phyloP scores from a whole-genome alignment of 1,140 invertebrate species.

The Sinonovacula constricta region DNA sequence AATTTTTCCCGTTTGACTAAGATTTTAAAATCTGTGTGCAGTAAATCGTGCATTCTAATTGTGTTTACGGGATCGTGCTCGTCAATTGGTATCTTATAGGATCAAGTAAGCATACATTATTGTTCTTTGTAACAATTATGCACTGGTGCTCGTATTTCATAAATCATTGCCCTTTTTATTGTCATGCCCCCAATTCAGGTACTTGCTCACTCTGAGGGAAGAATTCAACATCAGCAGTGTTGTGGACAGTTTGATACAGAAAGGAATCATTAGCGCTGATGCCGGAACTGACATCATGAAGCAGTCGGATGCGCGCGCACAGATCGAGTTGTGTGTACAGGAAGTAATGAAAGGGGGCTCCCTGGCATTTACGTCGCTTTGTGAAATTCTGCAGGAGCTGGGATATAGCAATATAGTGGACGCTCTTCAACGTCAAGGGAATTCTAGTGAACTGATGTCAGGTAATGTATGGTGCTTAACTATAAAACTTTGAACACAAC shows the following conservation, averaged over 20 bases:
- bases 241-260: slow-evolving; percentile 40
- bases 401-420: slow-evolving; percentile 47
- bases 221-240: slow-evolving; percentile 41
- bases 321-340: slow-evolving; percentile 45
- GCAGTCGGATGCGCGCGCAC: slow-evolving; percentile 36
- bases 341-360: slow-evolving; percentile 45
- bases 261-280: slow-evolving; percentile 37
- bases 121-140: no score
- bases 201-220: slow-evolving; percentile 40
- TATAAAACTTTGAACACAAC: background rate
- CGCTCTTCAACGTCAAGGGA: slow-evolving; percentile 20
- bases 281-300: slow-evolving; percentile 45
- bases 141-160: background rate
- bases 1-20: no score
- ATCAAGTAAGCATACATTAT: no score
- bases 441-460: background rate
- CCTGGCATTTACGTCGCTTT: slow-evolving; percentile 24
- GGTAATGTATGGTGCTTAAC: slow-evolving; percentile 15
- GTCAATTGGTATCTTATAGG: no score
- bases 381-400: slow-evolving; percentile 40
- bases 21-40: no score
- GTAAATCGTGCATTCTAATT: no score
- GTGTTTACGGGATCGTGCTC: no score
- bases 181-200: slow-evolving; percentile 22
- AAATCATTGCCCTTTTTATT: background rate